Evolutionary conservation across 2,888 invertebrate species (phyloP), one percentile per base, ranked within the genome.

Genomic region (Drosophila antonietae): DNA sequence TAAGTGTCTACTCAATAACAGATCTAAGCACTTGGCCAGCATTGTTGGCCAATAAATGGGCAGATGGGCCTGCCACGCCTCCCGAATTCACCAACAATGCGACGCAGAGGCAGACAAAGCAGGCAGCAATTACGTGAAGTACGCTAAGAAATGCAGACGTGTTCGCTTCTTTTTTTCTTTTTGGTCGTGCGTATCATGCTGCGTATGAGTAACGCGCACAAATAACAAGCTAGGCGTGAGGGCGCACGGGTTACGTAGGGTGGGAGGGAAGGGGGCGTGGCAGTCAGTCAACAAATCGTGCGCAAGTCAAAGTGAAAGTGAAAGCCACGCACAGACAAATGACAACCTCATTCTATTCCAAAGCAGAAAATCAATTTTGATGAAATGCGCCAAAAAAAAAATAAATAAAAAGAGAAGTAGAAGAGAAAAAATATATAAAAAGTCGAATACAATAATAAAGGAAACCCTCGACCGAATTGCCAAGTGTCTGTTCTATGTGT

Each of bases 291-390:
- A 12, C 23, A 59, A 79, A 79, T 70, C 80, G 80, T 78, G 80
- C 58, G 60, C 51, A 51, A 51, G 12, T 53, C 37, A 68, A 75
- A 68, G 75, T 71, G 71, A 78, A 78, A 78, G 68, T 68, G 75
- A 75, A 79, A 79, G 80, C 68, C 53, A 60, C 53, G 23, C 71
- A 76, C 64, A 75, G 60, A 59, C 56, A 70, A 71, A 74, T 57
- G 73, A 55, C 78, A 65, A 68, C 51, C 84, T 78, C 75, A 81
- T 81, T 53, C 78, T 53, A 61, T 31, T 4, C 68, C 78, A 41
- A 41, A n/a, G 18, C n/a, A n/a, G 77, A 79, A 88, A 84, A 86
- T 88, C 87, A 84, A 88, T 84, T 84, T 83, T 78, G 61, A 71
- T 74, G 67, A 84, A 84, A 78, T 75, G 80, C 68, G 67, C 51